Evolutionary conservation across 2,888 invertebrate species (phyloP), one percentile per base, ranked within the genome.

Genomic region (Macrosiphum euphorbiae): DNA sequence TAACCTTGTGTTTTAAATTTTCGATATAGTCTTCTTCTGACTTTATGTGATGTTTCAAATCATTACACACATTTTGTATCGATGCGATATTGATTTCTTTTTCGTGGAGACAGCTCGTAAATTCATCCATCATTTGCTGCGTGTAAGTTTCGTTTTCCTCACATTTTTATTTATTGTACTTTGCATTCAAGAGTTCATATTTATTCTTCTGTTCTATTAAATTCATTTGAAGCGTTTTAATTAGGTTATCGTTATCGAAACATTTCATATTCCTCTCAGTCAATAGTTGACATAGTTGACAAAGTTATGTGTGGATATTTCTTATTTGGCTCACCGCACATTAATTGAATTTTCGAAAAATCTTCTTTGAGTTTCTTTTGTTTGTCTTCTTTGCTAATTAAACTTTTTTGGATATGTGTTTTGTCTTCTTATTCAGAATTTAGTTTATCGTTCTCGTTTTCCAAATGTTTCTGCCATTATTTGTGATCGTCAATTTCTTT

Each of bases 381-480:
- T n/a, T 90, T 50, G 5, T 61, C 55, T 13, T 86, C 41, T 84
- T 61, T 93, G 41, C 1, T 11, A 16, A 58, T 47, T 16, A 93
- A 61, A 5, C 47, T 11, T 47, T 3, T 90, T 35, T 85, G 26
- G 13, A 41, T 35, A 11, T 24, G 41, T 85, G 41, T 85, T 41
- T 61, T 16, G 1, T 90, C 20, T 47, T 90, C 85, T 1, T 90
- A 58, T 89, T 90, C 47, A 35, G 52, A 35, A 55, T 47, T 58
- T 11, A 90, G 88, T 90, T 85, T 61, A 85, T 61, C 85, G n/a
- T 93, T 93, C 11, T 90, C 93, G 28, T 35, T 55, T 52, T 90
- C 93, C 41, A 85, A 85, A 47, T 90, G 50, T 44, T 90, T 44
- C n/a, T 93, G 93, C 90, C 93, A 93, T 47, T 93, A 26, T 61